Evolutionary conservation across 2,113 vertebrate species (phyloP), one percentile per base, ranked within the genome.

Genomic region (Cyanocitta stelleri): DNA sequence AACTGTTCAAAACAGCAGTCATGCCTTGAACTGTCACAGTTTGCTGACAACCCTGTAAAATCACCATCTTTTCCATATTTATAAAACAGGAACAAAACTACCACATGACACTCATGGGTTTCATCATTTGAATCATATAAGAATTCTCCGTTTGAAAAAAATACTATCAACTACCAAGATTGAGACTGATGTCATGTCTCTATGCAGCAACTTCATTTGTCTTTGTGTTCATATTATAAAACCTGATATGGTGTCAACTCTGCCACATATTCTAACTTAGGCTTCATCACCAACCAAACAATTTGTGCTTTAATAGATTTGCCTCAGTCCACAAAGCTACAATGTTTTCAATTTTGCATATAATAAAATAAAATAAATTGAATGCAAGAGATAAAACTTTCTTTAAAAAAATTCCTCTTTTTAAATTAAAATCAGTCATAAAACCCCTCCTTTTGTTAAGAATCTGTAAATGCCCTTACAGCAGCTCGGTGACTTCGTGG

Each of bases 401-500:
- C 3, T 5, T 73, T 67, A 20, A 4, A n/a, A 55, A 46, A 41
- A 13, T 8, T 27, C 22, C 21, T 72, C 35, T 8, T 68, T 64
- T 86, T 59, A 44, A 52, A 61, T 27, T 52, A 52, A 26, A 44
- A 46, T 69, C 11, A 33, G 19, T 33, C 46, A 33, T n/a, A 69
- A 62, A 87, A 78, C 5, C 17, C 27, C 15, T 39, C 9, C 27
- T 79, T 76, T 54, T 67, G 13, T 63, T 51, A 87, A 80, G 46
- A 64, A 66, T 79, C 29, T 62, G 48, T 58, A 90, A 87, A 71
- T 48, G 29, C 52, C 96, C 99, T 98, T 98, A 99, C 99, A 3
- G 98, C 98, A 75, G 98, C 98, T 97, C 97, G 98, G 91, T 98
- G 98, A 97, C 98, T 99, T 96, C 98, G 98, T 74, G 99, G 99